Base-by-base conservation (phyloP, 2,888 invertebrate species). In the Incurvaria masculella region DNA sequence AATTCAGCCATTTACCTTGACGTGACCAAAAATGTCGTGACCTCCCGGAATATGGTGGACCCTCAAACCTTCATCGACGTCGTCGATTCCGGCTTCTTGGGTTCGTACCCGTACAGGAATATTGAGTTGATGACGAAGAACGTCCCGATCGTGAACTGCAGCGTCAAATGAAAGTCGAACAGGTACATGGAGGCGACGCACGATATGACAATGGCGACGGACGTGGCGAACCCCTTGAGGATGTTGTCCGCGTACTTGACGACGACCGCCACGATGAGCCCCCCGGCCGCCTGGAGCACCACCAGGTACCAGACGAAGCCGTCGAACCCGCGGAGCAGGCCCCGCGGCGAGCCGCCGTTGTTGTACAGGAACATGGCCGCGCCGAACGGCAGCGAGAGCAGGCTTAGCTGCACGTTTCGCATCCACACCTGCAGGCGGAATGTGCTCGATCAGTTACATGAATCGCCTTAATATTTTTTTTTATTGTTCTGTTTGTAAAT, bases 161-260 rank as follows among this genome's bases (percentile, higher is more conserved):
- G 51, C 2, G 94, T 92, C 45, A 98, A 79, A 52, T 87, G 80
- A 64, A 97, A 97, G 58, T 90, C 81, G 63, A 99, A 98, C 55
- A 98, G 76, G 66, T 94, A 94, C 53, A 97, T 89, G 0, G 97
- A 97, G 2, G 89, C 94, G 45, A 98, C 73, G 63, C 97, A 97
- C 0, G 97, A 95, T 55, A 99, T 87, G 42, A 99, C 85, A 56
- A 99, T 99, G 5, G 98, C 96, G 47, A 97, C 83, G 1, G 98
- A 98, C 1, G 98, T 98, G 40, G 98, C 97, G 65, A 98, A 98
- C 19, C 98, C 98, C 75, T 94, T 99, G 5, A 99, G 79, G 62
- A 99, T 99, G 72, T 99, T 99, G 69, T 99, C 99, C 0, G 99
- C 98, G 69, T 98, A 98, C 79, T 99, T 99, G 21, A 99, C 97